Evolutionary conservation across 2,888 invertebrate genomes (phyloP), one percentile per base, ranked within the genome.

Genomic region (Clusia tigrina): DNA sequence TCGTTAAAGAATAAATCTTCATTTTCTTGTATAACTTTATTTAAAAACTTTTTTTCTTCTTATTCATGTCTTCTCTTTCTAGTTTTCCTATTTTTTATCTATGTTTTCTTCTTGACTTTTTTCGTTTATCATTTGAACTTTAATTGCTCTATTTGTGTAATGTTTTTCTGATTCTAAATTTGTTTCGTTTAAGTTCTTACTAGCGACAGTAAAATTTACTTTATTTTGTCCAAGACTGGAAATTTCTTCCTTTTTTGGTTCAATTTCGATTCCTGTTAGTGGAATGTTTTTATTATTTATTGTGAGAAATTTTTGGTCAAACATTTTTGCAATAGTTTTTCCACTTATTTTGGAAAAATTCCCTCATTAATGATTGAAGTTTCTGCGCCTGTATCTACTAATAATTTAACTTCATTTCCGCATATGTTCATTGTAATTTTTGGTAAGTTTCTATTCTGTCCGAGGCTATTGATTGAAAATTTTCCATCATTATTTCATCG

Each of bases 1-100:
- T 48, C 48, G 2, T 48, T 20, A 48, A 48, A 48, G 22, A 48
- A 48, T 22, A 48, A 48, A 20, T n/a, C n/a, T n/a, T n/a, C n/a
- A 42, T 42, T 42, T 42, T 42, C 42, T 42, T 15, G 3, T 42
- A 42, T 42, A n/a, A 42, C n/a, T 15, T 42, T 42, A n/a, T n/a
- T 42, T 42, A n/a, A 42, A 42, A 3, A 42, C 3, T 42, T 42
- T 42, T 15, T 6, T 42, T 42, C 42, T 42, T 42, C 42, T 15
- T 5, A n/a, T 42, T 42, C 42, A 42, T 42, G n/a, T 15, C n/a
- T 42, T 42, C n/a, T 42, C n/a, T 42, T 42, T n/a, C n/a, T 42
- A 42, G n/a, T 42, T 42, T 42, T n/a, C n/a, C n/a, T 42, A 15
- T 15, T 42, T 9, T 32, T 32, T 32, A n/a, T n/a, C n/a, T n/a